These are phyloP conservation scores for Mayetiola destructor DNA, from an alignment of 2,888 invertebrate genomes.

Conservation along the genomic window DNA sequence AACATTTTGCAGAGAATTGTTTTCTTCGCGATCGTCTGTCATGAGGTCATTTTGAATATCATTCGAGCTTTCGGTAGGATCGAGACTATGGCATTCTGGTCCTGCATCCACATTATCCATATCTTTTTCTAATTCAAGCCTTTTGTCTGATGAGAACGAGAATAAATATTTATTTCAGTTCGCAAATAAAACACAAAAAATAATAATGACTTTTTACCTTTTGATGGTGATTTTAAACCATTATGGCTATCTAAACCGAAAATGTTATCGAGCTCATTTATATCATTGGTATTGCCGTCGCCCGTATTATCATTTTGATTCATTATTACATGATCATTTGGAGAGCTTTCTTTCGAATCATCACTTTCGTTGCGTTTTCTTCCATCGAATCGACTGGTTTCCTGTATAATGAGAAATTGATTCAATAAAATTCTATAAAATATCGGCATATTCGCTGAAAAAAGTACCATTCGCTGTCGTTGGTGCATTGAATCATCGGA, in stretches of 20 bases:
- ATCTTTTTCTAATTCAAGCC: no score
- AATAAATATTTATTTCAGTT: background rate
- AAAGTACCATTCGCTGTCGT: background rate
- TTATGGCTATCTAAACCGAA: no score
- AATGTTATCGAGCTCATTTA: constrained; percentile 9
- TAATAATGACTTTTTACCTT: no score
- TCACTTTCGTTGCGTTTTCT: background rate
- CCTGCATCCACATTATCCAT: background rate
- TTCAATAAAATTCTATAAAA: background rate
- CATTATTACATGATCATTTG: background rate
- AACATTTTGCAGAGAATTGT: background rate
- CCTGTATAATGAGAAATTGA: background rate
- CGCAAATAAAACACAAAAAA: constrained; percentile 4
- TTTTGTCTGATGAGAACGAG: no score
- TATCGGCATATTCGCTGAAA: background rate
- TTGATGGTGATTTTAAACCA: no score
- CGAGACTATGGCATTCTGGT: no score
- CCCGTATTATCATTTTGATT: background rate
- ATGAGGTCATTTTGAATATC: background rate
- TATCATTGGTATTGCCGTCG: background rate
- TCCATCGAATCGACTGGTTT: background rate
- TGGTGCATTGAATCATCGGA: background rate
- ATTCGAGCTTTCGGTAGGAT: no score
- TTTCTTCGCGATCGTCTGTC: background rate
- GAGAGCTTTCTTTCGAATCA: background rate